Evolutionary conservation across 2,888 invertebrate genomes (phyloP).

Genomic region (Invenusta paracnida): DNA sequence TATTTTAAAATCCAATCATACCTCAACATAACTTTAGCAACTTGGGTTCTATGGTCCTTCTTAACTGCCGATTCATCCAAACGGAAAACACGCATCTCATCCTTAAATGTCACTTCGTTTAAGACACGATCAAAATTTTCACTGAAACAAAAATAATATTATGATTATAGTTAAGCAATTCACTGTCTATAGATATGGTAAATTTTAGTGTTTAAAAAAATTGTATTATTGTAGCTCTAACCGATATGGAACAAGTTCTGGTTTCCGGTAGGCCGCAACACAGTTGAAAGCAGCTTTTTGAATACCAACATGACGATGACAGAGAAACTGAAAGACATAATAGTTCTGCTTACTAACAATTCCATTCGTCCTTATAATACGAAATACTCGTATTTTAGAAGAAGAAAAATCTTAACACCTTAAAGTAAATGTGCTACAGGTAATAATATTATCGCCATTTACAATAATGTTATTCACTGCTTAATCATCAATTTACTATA

Average conservation of each 20-base stretch:
- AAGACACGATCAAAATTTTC: slow-evolving; percentile 74
- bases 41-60: background rate
- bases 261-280: background rate
- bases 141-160: slow-evolving; percentile 63
- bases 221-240: no score
- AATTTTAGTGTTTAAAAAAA: no score
- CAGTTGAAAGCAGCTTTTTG: background rate
- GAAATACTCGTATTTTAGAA: no score
- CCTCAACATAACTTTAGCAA: background rate
- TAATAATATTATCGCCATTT: no score
- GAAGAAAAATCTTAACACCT: no score
- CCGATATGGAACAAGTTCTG: background rate
- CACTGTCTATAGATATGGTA: no score
- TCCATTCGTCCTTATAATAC: no score
- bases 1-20: no score
- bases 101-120: slow-evolving; percentile 80
- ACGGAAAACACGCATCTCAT: slow-evolving; percentile 65
- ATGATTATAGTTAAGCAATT: no score
- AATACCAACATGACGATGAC: background rate
- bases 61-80: background rate
- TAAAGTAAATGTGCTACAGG: no score
- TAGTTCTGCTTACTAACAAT: background rate
- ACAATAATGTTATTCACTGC: no score
- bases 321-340: background rate
- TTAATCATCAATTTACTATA: no score